Evolutionary conservation across 2,113 vertebrate species (phyloP).

Genomic region (Calonectris borealis): DNA sequence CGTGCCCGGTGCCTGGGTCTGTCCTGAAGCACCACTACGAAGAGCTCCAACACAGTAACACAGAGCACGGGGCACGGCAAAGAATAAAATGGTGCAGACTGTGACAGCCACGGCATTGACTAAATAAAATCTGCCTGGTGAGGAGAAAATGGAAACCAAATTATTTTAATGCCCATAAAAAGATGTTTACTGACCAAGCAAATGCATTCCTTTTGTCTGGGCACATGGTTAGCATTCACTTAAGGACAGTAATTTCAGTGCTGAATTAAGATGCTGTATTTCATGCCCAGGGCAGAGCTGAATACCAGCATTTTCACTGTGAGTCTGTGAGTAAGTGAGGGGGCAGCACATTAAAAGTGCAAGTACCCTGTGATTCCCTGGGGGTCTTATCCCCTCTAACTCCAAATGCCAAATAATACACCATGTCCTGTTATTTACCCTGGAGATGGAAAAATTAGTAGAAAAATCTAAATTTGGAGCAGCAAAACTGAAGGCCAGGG

Average conservation of each 20-base stretch:
- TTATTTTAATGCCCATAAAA: neutral
- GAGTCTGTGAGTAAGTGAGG: neutral
- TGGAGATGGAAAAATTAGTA: neutral
- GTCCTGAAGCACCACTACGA: neutral
- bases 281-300: neutral
- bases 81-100: neutral
- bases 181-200: conserved; percentile 1
- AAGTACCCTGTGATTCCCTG: neutral
- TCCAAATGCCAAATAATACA: neutral
- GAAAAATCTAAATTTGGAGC: neutral
- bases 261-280: neutral
- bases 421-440: neutral
- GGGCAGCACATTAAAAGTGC: neutral
- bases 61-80: fast-evolving
- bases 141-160: conserved; percentile 8
- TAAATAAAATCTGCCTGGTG: neutral
- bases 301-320: neutral
- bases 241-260: neutral
- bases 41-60: neutral
- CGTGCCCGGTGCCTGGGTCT: neutral
- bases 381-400: neutral
- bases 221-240: neutral
- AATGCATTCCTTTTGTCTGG: neutral
- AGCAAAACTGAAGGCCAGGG: neutral
- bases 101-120: neutral